Conservation (phyloP, 2,113 vertebrate species). For the Boulengeromyrus knoepffleri region DNA sequence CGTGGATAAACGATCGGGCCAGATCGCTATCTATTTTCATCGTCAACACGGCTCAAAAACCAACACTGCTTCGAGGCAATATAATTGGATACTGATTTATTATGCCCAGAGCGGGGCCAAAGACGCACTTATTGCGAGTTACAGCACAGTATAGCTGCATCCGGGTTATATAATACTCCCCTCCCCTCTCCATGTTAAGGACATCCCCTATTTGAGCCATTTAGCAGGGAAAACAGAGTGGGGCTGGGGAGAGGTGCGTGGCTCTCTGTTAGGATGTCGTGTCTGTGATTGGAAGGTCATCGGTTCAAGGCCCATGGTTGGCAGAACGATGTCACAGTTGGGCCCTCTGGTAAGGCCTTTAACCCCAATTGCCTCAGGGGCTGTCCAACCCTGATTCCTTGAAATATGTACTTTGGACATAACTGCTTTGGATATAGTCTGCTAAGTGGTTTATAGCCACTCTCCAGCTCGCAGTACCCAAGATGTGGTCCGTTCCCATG, state of each 20-base stretch:
- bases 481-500: neutral
- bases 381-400: neutral
- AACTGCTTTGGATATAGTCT: neutral
- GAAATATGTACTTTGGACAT: neutral
- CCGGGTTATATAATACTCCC: neutral
- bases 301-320: neutral
- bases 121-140: neutral
- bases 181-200: neutral
- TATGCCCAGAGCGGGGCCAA: neutral
- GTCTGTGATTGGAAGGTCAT: neutral
- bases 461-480: neutral
- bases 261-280: neutral
- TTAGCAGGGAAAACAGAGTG: neutral
- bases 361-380: neutral
- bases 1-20: neutral
- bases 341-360: neutral
- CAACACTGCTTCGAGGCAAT: neutral
- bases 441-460: neutral
- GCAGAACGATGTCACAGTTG: neutral
- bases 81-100: neutral
- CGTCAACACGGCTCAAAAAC: neutral
- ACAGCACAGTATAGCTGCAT: neutral
- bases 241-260: neutral
- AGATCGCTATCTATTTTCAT: neutral
- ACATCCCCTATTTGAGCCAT: neutral